These are phyloP conservation scores for Aviceda subcristata DNA, from an alignment of 2,113 vertebrate species.

Conservation along the genomic window DNA sequence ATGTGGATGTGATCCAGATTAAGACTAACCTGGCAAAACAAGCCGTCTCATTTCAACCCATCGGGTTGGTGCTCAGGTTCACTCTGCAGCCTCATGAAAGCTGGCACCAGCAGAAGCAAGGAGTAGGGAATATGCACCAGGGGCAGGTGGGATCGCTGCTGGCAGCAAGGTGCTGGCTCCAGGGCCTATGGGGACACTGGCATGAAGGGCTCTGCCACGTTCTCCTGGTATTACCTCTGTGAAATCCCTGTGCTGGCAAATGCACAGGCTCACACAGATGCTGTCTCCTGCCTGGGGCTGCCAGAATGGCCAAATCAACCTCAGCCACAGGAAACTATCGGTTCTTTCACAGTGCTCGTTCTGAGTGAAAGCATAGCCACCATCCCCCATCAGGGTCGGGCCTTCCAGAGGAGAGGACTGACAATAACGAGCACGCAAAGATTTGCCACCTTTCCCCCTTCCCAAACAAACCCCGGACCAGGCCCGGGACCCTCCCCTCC, in stretches of 20 bases:
- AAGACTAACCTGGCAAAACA: background rate
- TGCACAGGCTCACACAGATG: background rate
- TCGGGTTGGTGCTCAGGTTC: background rate
- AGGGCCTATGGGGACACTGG: background rate
- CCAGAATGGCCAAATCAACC: too few relatives aligned
- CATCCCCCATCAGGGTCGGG: rapidly evolving
- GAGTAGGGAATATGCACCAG: rapidly evolving
- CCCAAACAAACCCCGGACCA: background rate
- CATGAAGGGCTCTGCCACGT: background rate
- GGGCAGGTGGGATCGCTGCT: background rate
- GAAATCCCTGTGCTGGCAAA: background rate
- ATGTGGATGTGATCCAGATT: background rate
- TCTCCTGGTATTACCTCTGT: too few relatives aligned
- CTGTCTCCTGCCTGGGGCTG: background rate
- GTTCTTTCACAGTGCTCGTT: background rate
- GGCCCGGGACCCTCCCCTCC: rapidly evolving
- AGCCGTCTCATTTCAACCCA: background rate
- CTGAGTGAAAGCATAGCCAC: background rate
- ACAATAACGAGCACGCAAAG: rapidly evolving
- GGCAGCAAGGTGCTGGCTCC: background rate
- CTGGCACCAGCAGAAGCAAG: background rate
- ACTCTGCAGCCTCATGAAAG: background rate
- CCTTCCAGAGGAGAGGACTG: background rate
- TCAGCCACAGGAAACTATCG: rapidly evolving
- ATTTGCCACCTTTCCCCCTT: too few relatives aligned